Base-by-base conservation (phyloP, 2,888 invertebrate species). In the Coleophora flavipennella region DNA sequence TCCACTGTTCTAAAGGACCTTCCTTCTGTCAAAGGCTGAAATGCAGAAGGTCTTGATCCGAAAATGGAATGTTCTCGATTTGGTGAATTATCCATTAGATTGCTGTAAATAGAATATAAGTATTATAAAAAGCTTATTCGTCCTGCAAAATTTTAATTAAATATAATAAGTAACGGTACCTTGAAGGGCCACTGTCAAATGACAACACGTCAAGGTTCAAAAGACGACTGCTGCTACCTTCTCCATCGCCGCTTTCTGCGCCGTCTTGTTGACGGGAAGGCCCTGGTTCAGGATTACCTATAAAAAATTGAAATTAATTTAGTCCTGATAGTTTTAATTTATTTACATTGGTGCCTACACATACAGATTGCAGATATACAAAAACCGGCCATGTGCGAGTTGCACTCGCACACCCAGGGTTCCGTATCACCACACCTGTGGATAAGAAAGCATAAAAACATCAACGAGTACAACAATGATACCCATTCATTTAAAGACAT, bases 41-140 rank as follows among this genome's bases (percentile, higher is more conserved):
- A 84, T 29, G 83, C 81, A 6, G 83, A 84, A 7, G 75, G 62
- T 44, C 74, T 61, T 8, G 80, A 77, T 31, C 78, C 75, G 48
- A 81, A 76, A 35, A 59, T 52, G 9, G 73, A 62, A 45, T 65
- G 65, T 45, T 73, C 69, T 41, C 53, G 66, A 40, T 55, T 57
- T 8, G 64, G 39, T 13, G 62, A 49, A 36, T 58, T 62, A 51
- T 63, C 20, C 20, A 6, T 20, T 4, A 20, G 62, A 51, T 53
- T 66, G 50, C 79, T 79, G 62, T 35, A 60, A 60, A 39, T 37
- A 43, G 41, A 40, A 20, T 20, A 20, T 20, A 3, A 20, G 20
- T 20, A 20, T 20, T 20, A 3, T 20, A 20, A 20, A 20, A 4
- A 20, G 6, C 3, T 20, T n/a, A n/a, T n/a, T n/a, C n/a, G n/a